phyloP scores from a whole-genome alignment of 1,140 invertebrate genomes.

The Episyrphus balteatus region DNA sequence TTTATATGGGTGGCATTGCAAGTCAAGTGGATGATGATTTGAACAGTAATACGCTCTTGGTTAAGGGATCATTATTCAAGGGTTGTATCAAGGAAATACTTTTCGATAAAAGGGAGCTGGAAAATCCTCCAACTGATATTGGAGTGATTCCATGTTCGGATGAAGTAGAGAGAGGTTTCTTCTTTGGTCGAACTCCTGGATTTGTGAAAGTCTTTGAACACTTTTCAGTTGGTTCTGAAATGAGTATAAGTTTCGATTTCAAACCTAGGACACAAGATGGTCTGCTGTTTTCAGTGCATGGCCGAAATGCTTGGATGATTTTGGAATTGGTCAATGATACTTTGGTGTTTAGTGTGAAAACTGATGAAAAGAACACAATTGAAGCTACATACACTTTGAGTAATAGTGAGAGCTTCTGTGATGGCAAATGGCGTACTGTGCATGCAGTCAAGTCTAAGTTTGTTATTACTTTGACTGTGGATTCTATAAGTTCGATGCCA shows the following conservation, averaged over 20 bases:
- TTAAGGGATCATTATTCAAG: conserved; percentile 49
- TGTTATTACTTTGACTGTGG: conserved; percentile 26
- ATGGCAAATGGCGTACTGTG: conserved; percentile 81
- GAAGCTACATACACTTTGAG: conserved; percentile 55
- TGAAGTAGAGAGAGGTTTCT: conserved; percentile 75
- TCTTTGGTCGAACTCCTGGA: conserved; percentile 56
- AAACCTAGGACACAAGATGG: conserved; percentile 75
- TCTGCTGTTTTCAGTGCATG: conserved; percentile 70
- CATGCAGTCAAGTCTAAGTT: conserved; percentile 32
- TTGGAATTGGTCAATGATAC: conserved; percentile 80
- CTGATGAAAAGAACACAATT: conserved; percentile 67
- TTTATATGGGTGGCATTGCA: conserved; percentile 66
- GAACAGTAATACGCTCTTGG: conserved; percentile 10
- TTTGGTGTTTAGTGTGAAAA: conserved; percentile 72
- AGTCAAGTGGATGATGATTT: conserved; percentile 20
- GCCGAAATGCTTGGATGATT: conserved; percentile 67
- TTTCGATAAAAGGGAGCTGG: conserved; percentile 55
- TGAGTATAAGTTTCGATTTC: conserved; percentile 77
- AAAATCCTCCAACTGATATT: conserved; percentile 40
- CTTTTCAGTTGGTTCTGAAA: conserved; percentile 64
- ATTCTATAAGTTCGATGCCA: conserved; percentile 25
- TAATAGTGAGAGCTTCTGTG: conserved; percentile 67
- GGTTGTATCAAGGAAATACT: conserved; percentile 79
- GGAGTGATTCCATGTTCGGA: conserved; percentile 70
- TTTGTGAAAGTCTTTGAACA: conserved; percentile 48